Evolutionary conservation across 30 jellyfish, hydroid and myxozoan genomes (phyloP), one percentile per base, ranked within the genome.

Genomic region (Chrysaora quinquecirrha): DNA sequence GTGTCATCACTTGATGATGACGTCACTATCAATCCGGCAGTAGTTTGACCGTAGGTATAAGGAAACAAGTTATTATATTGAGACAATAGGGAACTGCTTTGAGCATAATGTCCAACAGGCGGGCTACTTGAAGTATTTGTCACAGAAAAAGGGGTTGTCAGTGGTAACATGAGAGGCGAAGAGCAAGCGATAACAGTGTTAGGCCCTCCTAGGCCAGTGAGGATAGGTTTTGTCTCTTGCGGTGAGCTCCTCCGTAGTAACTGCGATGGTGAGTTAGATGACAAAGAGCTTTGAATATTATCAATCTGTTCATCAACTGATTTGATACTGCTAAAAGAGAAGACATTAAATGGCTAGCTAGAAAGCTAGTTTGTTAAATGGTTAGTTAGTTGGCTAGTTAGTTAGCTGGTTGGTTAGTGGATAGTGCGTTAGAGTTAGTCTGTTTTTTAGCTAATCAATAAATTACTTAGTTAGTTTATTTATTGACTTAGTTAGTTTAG

Each of bases 171-270:
- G 29, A 83, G 83, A 3, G 94, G 94, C 6, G 86, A 61, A 0
- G 86, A 66, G 74, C 94, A 83, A 1, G 94, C 84, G 65, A 83
- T 73, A 16, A 82, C 82, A 1, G 94, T 71, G 82, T 83, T 83
- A 1, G 94, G 87, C 47, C 87, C 94, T 21, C 94, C 94, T n/a
- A 71, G 33, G 49, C 80, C 87, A 20, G 94, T 71, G 6, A 83
- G 71, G 33, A 83, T 34, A 24, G 94, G 89, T 54, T 78, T 78
- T 1, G 73, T 34, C 20, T 78, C 89, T 11, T 64, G 89, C 10
- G 80, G 43, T 20, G 79, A 76, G 81, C 89, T 78, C 47, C 73
- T 62, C 25, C 68, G 58, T 30, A 78, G n/a, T 19, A 60, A 47
- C 16, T 78, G 77, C 22, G 89, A 31, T 9, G 67, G 89, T 18